phyloP scores from a whole-genome alignment of 1,140 invertebrate species.

The Hyposmocoma kahamanoa region DNA sequence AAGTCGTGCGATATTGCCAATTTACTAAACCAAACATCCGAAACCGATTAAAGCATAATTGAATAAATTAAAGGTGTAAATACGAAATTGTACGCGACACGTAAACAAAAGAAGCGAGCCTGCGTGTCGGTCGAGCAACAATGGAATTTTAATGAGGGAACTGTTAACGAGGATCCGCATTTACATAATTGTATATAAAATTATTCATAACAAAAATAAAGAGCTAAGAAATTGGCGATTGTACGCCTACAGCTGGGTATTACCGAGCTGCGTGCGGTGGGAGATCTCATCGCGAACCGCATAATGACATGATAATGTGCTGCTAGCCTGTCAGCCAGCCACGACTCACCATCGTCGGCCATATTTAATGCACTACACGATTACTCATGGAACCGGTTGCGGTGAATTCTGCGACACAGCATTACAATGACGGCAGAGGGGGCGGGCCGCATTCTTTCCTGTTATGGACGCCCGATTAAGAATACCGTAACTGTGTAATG shows the following conservation, averaged over 20 bases:
- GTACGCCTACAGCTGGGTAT: slow-evolving; percentile 16
- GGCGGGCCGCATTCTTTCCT: slow-evolving; percentile 13
- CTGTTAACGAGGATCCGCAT: slow-evolving; percentile 51
- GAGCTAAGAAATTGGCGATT: slow-evolving; percentile 21
- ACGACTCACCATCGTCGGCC: no score
- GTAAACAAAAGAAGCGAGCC: slow-evolving; percentile 40
- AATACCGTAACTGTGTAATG: slow-evolving; percentile 1
- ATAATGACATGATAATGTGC: slow-evolving; percentile 25
- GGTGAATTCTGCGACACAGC: slow-evolving; percentile 8
- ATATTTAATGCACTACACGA: slow-evolving; percentile 20
- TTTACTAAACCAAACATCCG: no score
- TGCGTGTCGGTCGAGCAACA: slow-evolving; percentile 43
- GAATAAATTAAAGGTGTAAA: slow-evolving; percentile 2
- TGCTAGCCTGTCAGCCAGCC: slow-evolving; percentile 1
- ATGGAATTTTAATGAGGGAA: slow-evolving; percentile 61
- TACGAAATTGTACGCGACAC: slow-evolving; percentile 39
- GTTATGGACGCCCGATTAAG: slow-evolving; percentile 7
- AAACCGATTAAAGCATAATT: neutral
- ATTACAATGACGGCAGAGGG: neutral
- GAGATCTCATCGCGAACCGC: slow-evolving; percentile 14
- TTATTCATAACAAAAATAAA: slow-evolving; percentile 54
- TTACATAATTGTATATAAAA: slow-evolving; percentile 60
- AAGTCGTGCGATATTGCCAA: no score
- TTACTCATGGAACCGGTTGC: slow-evolving; percentile 21
- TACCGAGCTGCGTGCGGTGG: slow-evolving; percentile 14